Evolutionary conservation across 2,888 invertebrate species (phyloP), one percentile per base, ranked within the genome.

Genomic region (Venusia cambrica): DNA sequence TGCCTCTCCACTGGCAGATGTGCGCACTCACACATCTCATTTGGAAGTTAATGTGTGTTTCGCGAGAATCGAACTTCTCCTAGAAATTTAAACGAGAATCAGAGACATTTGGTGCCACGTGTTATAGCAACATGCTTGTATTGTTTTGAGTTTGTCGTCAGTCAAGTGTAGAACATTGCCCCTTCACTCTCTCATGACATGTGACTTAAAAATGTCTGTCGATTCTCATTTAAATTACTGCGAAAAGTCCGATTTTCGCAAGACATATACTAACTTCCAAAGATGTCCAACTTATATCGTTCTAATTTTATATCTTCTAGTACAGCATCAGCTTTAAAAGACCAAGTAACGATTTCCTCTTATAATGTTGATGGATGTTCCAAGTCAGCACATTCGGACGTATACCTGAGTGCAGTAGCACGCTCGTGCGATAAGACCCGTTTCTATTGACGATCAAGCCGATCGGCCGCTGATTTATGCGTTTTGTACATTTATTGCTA

Each of bases 371-470:
- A 84, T 83, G 66, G 81, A 84, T 81, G 79, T 68, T 73, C 72
- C 73, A 76, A 69, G 73, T 80, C 79, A 81, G 81, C 81, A 79
- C 67, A 79, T 78, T 80, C 77, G 68, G 77, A 77, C 73, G 69
- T 64, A 62, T 62, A 64, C 60, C n/a, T 71, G 70, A 72, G 71
- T 71, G 70, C 73, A 69, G 79, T 75, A 76, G 79, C 72, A 57
- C 55, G 69, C 67, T 59, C 56, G 62, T 43, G 50, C 52, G 67
- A 72, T 70, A 68, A 52, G 53, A 51, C 54, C 53, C 48, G 44
- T 53, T 51, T 49, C 45, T 46, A 49, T 38, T 49, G 47, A 25
- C 13, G 46, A 32, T 38, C 43, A 45, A 22, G 34, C 20, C 35
- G 42, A 35, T 28, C 30, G 27, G 13, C 27, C 33, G 6, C 7